Evolutionary conservation across 1,140 invertebrate genomes (phyloP).

Genomic region (Medauroidea extradentata): DNA sequence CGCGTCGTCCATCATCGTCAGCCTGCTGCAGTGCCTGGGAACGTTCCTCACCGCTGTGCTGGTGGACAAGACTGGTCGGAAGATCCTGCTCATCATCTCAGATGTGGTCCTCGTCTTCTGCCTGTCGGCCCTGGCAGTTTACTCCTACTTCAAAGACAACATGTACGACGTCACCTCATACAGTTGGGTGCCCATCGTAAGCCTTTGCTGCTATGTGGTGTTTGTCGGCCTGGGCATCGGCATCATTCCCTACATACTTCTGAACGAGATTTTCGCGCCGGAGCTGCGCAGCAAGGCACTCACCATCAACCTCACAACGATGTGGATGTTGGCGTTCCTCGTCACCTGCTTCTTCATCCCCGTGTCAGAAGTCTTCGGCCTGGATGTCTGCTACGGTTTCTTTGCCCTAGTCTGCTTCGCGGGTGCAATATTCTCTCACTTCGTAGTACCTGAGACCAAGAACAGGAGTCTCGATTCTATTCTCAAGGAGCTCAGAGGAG

Average conservation of each 20-base stretch:
- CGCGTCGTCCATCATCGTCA: slow-evolving; percentile 51
- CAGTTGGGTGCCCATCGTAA: slow-evolving; percentile 49
- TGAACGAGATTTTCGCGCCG: slow-evolving; percentile 62
- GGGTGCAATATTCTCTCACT: slow-evolving; percentile 42
- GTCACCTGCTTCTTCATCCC: slow-evolving; percentile 51
- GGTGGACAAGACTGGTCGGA: slow-evolving; percentile 56
- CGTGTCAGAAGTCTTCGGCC: slow-evolving; percentile 44
- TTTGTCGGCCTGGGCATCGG: slow-evolving; percentile 47
- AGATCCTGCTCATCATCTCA: slow-evolving; percentile 51
- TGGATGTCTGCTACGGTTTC: slow-evolving; percentile 52
- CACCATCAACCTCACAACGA: slow-evolving; percentile 68
- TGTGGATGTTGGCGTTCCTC: slow-evolving; percentile 49
- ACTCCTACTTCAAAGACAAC: slow-evolving; percentile 40
- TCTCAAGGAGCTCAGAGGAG: slow-evolving; percentile 40
- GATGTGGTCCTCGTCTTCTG: slow-evolving; percentile 43
- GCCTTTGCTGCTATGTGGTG: slow-evolving; percentile 52
- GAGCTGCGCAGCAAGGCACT: slow-evolving; percentile 76
- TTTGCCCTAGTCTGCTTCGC: slow-evolving; percentile 51
- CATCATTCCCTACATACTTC: slow-evolving; percentile 54
- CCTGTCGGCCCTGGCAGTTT: slow-evolving; percentile 40
- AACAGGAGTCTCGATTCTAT: slow-evolving; percentile 56
- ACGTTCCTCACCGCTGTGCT: slow-evolving; percentile 47
- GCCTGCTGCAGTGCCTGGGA: slow-evolving; percentile 42
- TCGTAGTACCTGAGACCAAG: slow-evolving; percentile 61
- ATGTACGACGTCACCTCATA: slow-evolving; percentile 34